phyloP scores from a whole-genome alignment of 2,113 vertebrate species.

The Saccopteryx bilineata region DNA sequence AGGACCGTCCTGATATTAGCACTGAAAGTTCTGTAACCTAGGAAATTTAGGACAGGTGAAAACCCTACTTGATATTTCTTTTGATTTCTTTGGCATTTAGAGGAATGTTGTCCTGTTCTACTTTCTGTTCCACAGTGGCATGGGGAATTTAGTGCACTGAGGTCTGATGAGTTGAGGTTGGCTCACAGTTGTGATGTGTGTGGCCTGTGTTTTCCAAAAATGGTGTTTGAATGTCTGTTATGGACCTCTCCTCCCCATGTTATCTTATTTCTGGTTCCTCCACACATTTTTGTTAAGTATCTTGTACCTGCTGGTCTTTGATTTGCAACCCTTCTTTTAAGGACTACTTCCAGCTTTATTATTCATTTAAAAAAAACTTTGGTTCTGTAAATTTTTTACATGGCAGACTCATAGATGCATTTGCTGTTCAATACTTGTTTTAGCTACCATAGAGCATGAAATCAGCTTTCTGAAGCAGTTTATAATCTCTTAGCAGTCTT shows the following conservation, averaged over 20 bases:
- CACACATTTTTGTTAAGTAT: neutral
- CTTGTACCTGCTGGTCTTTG: neutral
- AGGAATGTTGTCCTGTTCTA: neutral
- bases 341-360: neutral
- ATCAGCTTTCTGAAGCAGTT: neutral
- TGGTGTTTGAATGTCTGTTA: neutral
- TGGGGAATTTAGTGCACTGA: neutral
- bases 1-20: neutral
- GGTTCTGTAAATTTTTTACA: neutral
- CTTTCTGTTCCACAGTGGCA: neutral
- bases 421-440: conserved; percentile 50
- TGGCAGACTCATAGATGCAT: neutral
- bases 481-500: conserved; percentile 41
- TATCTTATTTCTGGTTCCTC: neutral
- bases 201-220: conserved; percentile 4
- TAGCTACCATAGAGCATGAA: neutral
- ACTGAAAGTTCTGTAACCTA: neutral
- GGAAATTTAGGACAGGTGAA: neutral
- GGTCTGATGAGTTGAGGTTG: neutral
- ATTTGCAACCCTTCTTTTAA: neutral
- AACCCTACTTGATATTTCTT: neutral
- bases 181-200: neutral
- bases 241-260: neutral
- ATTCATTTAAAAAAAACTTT: conserved; percentile 29
- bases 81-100: neutral